phyloP scores from a whole-genome alignment of 64 coral and sea anemone genomes.

The Stichodactyla helianthus region DNA sequence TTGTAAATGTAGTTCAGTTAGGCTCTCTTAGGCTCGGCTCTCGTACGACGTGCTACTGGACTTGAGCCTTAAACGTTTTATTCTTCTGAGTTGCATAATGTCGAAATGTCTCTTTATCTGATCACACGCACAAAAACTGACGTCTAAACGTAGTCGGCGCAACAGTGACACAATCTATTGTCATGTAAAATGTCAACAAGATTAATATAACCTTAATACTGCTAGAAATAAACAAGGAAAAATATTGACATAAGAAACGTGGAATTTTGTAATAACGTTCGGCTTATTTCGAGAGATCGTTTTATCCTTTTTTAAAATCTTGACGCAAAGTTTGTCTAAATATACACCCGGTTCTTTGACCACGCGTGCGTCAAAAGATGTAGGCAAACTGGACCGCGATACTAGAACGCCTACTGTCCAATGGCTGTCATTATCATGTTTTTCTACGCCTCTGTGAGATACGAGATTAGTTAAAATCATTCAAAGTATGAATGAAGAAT shows the following conservation, averaged over 20 bases:
- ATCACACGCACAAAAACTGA: too few species aligned
- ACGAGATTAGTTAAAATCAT: neutral
- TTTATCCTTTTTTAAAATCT: neutral
- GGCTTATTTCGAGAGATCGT: neutral
- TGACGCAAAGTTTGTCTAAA: neutral
- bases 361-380: neutral
- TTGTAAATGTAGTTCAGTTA: too few species aligned
- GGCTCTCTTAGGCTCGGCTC: too few species aligned
- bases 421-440: too few species aligned
- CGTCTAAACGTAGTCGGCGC: too few species aligned
- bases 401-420: neutral
- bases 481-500: neutral
- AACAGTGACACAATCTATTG: too few species aligned
- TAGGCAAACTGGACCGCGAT: neutral
- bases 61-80: too few species aligned
- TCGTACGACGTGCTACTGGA: too few species aligned
- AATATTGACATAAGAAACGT: neutral
- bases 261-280: neutral
- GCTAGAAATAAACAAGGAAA: neutral
- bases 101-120: too few species aligned
- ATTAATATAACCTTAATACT: neutral
- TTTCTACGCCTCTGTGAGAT: neutral
- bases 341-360: neutral
- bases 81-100: too few species aligned
- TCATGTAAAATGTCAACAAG: too few species aligned